Evolutionary conservation across 2,113 vertebrate species (phyloP), one percentile per base, ranked within the genome.

Genomic region (Dromaius novaehollandiae): DNA sequence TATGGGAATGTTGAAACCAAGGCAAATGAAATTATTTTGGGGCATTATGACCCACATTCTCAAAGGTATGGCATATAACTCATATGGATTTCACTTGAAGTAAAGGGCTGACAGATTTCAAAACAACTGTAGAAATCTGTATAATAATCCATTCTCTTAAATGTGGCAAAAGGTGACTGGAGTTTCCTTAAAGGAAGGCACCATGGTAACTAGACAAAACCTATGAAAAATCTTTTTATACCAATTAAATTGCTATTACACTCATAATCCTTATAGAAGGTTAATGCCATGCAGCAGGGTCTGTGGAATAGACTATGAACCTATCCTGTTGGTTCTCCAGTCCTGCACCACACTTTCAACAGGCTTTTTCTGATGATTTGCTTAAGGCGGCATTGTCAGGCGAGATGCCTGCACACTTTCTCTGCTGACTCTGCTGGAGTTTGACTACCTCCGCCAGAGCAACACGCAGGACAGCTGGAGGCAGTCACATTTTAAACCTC

Each of bases 21-120:
- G 3, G 4, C 21, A 60, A 68, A 24, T 76, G 6, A 85, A 79
- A 76, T 17, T 4, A 1, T 55, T 1, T 46, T 78, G 38, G 22
- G 3, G 20, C 58, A 20, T 8, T 82, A 46, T 3, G 18, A 7
- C 4, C 1, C 8, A 30, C 8, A 8, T 66, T 94, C 63, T 70
- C 18, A 38, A 65, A 73, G 12, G 5, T 63, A 42, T 1, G 1
- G 1, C 0, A 0, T 42, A 11, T 5, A 12, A 36, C 6, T 76
- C 16, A 5, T 1, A 6, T 1, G 6, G 22, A 63, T 64, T 90
- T 86, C 36, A 51, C 9, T 28, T 30, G 24, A 76, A 82, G 5
- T 1, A 61, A 13, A 74, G 6, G 17, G 18, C 4, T 90, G 88
- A 13, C 88, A 34, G 18, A 46, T 34, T 88, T 93, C 36, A 71